Evolutionary conservation across 2,888 invertebrate genomes (phyloP).

Genomic region (Leistus spinibarbis): DNA sequence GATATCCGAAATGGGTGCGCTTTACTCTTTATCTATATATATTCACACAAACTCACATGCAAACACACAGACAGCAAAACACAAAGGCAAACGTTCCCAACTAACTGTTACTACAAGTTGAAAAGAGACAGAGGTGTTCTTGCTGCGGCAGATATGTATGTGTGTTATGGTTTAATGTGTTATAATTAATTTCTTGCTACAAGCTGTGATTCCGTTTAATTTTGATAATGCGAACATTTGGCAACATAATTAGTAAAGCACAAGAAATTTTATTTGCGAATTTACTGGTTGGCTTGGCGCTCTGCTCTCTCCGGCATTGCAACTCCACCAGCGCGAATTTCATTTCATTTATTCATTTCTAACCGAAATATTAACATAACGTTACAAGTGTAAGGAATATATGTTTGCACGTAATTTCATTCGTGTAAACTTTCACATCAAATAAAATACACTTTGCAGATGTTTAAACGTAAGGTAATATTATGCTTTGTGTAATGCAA

Average conservation of each 20-base stretch:
- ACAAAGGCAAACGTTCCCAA: background rate
- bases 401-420: background rate
- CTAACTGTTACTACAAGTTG: background rate
- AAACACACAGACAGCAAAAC: background rate
- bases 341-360: slow-evolving; percentile 25
- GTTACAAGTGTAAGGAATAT: background rate
- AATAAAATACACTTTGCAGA: background rate
- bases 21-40: background rate
- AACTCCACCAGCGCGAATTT: slow-evolving; percentile 27
- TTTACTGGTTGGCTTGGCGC: slow-evolving; percentile 12
- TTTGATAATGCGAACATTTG: background rate
- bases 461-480: background rate
- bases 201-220: background rate
- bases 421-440: background rate
- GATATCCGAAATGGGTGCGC: background rate
- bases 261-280: slow-evolving; percentile 33
- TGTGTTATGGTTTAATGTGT: background rate
- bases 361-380: background rate
- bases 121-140: background rate
- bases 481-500: background rate
- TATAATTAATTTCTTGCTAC: background rate
- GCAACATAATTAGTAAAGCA: slow-evolving; percentile 30
- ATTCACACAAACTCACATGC: background rate
- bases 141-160: too few species aligned
- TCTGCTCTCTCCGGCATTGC: background rate